Evolutionary conservation across 2,797 vertebrate genomes (phyloP), one percentile per base, ranked within the genome.

Genomic region (Saxicola maurus): DNA sequence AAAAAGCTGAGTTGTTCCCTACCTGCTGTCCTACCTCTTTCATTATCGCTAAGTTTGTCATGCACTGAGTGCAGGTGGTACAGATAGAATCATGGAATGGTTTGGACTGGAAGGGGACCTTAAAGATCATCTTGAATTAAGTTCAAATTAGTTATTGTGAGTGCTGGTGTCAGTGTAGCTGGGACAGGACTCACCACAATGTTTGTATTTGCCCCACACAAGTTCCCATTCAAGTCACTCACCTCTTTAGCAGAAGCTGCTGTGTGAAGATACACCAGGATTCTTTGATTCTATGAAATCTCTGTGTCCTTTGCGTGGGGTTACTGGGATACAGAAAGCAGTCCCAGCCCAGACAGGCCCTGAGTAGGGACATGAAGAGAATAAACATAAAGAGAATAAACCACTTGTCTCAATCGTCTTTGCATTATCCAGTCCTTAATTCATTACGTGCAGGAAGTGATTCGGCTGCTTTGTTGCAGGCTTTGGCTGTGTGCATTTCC

Each of bases 261-360:
- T 48, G 15, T 5, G 7, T 33, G 64, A 55, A 55, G 76, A 14
- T 7, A 38, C 0, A 1, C 33, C 49, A 33, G 17, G 14, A 43
- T 30, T 62, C 31, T 10, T 7, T 48, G 35, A 24, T 53, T 42
- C 23, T 21, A 1, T 56, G 43, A 65, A 72, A 35, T 56, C 33
- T 13, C 19, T 37, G 21, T 37, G 35, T 62, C 61, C 30, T 53
- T n/a, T 59, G 20, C 0, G 0, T 51, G 0, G 20, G 49, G 19
- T 28, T 64, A 24, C 43, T 0, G 0, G 48, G 60, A 28, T 40
- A 19, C 2, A 17, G 40, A 28, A 82, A 24, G 35, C 48, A 59
- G 31, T 51, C 37, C 37, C 25, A 21, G 27, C 8, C 64, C 28
- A 45, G 53, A 59, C 51, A 68, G 52, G 27, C 27, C 56, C 46